phyloP scores from a whole-genome alignment of 2,888 invertebrate genomes.

The Parelbella ahira region DNA sequence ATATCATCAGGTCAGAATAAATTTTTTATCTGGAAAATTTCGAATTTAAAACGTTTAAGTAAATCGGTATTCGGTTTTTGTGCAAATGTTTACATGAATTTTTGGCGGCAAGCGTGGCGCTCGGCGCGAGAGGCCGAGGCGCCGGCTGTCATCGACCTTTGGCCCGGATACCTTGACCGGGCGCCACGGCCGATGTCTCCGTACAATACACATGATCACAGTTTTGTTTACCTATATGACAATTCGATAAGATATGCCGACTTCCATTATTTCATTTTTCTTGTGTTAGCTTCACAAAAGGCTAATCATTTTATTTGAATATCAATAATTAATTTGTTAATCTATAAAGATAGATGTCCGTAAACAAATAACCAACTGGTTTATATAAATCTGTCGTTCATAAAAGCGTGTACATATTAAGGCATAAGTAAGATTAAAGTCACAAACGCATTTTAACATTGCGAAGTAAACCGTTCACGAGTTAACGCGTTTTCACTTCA shows the following conservation, averaged over 20 bases:
- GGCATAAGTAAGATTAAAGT: no score
- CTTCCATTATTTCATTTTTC: no score
- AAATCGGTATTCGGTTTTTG: slow-evolving; percentile 12
- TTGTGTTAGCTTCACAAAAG: no score
- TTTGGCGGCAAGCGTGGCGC: slow-evolving; percentile 57
- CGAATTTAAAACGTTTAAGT: slow-evolving; percentile 20
- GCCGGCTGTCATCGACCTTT: slow-evolving; percentile 76
- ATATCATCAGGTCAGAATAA: slow-evolving; percentile 72
- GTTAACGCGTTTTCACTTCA: no score
- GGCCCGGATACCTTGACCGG: slow-evolving; percentile 79
- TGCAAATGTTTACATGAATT: slow-evolving; percentile 34
- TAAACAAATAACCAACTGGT: no score
- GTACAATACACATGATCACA: slow-evolving; percentile 50
- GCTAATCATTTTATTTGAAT: no score
- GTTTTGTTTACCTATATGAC: slow-evolving; percentile 56
- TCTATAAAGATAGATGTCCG: no score
- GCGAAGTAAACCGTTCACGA: no score
- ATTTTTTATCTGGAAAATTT: slow-evolving; percentile 10
- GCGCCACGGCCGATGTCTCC: slow-evolving; percentile 60
- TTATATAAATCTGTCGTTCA: no score
- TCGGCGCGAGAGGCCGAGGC: slow-evolving; percentile 38
- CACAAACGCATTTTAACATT: no score
- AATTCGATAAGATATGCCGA: slow-evolving; percentile 10
- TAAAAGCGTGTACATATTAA: no score
- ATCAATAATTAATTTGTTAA: no score